These are phyloP conservation scores for Drosophila emarginata DNA, from an alignment of 2,888 invertebrate genomes.

Conservation along the genomic window DNA sequence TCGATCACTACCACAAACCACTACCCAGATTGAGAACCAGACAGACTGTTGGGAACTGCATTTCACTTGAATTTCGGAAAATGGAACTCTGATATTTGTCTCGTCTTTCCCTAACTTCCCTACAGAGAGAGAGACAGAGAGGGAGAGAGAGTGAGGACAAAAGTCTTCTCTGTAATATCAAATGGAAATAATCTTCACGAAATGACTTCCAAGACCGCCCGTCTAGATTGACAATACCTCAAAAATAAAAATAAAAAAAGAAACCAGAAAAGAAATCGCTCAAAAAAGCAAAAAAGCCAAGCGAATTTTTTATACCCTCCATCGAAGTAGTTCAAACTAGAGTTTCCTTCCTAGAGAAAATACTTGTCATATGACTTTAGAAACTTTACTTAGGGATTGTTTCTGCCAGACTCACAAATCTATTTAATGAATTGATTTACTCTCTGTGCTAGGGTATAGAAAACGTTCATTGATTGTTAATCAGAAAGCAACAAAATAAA, in stretches of 20 bases:
- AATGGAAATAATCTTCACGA: constrained; percentile 51
- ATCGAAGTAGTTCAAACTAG: no score
- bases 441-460: constrained; percentile 45
- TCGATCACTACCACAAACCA: constrained; percentile 34
- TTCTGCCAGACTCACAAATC: no score
- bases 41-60: neutral
- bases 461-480: constrained; percentile 39
- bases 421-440: neutral
- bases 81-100: constrained; percentile 10
- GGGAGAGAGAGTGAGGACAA: neutral
- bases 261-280: neutral
- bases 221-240: constrained; percentile 14
- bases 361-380: no score
- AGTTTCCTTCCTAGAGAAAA: no score
- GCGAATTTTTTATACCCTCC: no score
- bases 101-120: constrained; percentile 7
- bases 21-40: neutral
- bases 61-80: constrained; percentile 23
- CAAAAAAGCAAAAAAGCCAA: no score
- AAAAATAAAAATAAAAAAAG: neutral
- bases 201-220: constrained; percentile 41
- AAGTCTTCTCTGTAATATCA: constrained; percentile 36
- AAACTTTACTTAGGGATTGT: no score
- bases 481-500: constrained; percentile 21
- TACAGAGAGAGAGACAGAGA: neutral